Evolutionary conservation across 2,113 vertebrate genomes (phyloP), one percentile per base, ranked within the genome.

Genomic region (Xerus inauris): DNA sequence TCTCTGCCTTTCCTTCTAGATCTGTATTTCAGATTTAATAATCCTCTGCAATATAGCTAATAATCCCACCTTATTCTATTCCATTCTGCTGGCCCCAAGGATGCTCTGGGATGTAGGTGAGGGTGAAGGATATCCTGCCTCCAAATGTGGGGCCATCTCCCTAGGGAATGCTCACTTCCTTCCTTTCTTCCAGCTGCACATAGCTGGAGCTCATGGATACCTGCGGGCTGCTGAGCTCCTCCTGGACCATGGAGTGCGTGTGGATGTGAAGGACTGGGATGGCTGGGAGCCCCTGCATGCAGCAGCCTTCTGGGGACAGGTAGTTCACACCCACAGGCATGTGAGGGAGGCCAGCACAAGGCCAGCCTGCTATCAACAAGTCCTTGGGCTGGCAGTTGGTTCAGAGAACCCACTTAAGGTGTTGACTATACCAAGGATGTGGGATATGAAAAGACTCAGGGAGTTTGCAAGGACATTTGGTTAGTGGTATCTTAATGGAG

Each of bases 291-390:
- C 99, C 32, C 99, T 99, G 77, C 99, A 99, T 0, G 99, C 99
- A 38, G 99, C 99, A 71, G 99, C 99, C 12, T 99, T 99, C 99
- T 99, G 99, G 99, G 99, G 99, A 97, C 99, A 99, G 99, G 99
- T 99, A 97, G 97, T 54, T 42, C 42, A 65, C 38, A n/a, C 22
- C 45, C 32, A 11, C 6, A 16, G 54, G 24, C 47, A 57, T 32
- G 17, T 40, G 38, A 11, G 16, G 13, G 62, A 42, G 75, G n/a
- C 64, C 13, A 49, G 65, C 5, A 7, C 38, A 47, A 30, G 85
- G 35, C 45, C 72, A 62, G 0, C 13, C 19, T 90, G 3, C 22
- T 49, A 22, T 72, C 65, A 35, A 32, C 20, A 40, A 89, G 79
- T 77, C 26, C 47, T 86, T 86, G 82, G 85, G 32, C 47, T 83